Evolutionary conservation across 2,888 invertebrate genomes (phyloP), one percentile per base, ranked within the genome.

Genomic region (Microctonus aethiopoides): DNA sequence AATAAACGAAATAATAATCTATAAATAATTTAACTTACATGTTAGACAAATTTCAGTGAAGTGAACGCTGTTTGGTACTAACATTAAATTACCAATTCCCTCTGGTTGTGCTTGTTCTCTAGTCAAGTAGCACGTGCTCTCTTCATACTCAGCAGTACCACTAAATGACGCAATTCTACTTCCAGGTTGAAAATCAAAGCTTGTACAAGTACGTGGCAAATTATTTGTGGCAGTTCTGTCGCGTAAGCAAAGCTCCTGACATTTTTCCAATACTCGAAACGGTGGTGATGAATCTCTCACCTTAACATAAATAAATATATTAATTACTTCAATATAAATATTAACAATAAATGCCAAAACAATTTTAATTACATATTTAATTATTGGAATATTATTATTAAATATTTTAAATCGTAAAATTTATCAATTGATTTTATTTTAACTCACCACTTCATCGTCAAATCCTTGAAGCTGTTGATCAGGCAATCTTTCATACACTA

Each of bases 151-250:
- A 0, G 94, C 92, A 74, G 91, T 91, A 0, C 89, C 89, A 76
- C 93, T 94, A 80, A 93, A 95, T 0, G 94, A 93, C 36, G 94
- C 93, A 75, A 95, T 94, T 46, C 95, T 89, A 76, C 93, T 93
- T 68, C 96, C 96, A 0, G 96, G 95, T 86, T 95, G 94, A 83
- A 96, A 96, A 87, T 96, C 96, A 77, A 96, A 95, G 56, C 95
- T 96, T 73, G 93, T 92, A 85, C 96, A 96, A 1, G 94, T 92
- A 75, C 95, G 90, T 22, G 95, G 95, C 59, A 95, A 89, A 84
- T 95, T 95, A 84, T 94, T 95, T 10, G 92, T 91, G 4, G 89
- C 90, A 0, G 90, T 90, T 74, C 95, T 90, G 84, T 96, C 96
- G 20, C 95, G 90, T 70, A 95, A 87, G 81, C 96, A 96, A 10